Evolutionary conservation across 2,113 vertebrate species (phyloP).

Genomic region (Hippocampus barbouri): DNA sequence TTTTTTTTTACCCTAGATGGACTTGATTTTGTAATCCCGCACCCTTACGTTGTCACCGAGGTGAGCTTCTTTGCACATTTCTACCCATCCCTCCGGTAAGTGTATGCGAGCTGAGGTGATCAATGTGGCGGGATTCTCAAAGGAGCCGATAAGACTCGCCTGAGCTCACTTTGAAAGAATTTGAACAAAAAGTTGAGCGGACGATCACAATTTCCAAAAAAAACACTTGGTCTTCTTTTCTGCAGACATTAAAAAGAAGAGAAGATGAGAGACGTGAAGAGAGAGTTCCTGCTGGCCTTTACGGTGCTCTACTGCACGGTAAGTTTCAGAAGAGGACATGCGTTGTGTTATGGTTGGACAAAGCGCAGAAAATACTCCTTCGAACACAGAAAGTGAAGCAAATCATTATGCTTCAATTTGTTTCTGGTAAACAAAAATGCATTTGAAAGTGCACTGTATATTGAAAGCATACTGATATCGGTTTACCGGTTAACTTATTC

Average conservation of each 20-base stretch:
- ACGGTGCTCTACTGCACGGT: conserved; percentile 29
- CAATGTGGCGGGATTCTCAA: neutral
- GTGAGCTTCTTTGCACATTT: neutral
- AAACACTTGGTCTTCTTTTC: conserved; percentile 1
- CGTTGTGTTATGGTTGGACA: too few relatives aligned
- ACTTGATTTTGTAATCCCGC: conserved; percentile 5
- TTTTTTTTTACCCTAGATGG: neutral
- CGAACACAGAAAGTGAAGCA: neutral
- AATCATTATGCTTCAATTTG: neutral
- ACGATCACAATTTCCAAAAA: neutral
- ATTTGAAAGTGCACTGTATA: neutral
- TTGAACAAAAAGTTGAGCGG: neutral
- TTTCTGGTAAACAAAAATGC: neutral
- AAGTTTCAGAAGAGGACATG: conserved; percentile 16
- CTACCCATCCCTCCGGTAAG: neutral
- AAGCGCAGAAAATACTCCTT: neutral
- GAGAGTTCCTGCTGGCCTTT: conserved; percentile 18
- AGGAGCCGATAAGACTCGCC: neutral
- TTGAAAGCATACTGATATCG: neutral
- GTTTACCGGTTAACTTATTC: neutral
- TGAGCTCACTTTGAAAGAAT: conserved; percentile 13
- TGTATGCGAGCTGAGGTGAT: neutral
- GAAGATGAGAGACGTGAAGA: conserved; percentile 38
- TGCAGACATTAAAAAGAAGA: neutral
- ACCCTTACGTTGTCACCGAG: neutral